Percentiles rank a stretch among this genome's conserved stretches.
Evolutionary conservation across 2,113 vertebrate species (phyloP).

Genomic region (Larimichthys polyactis): DNA sequence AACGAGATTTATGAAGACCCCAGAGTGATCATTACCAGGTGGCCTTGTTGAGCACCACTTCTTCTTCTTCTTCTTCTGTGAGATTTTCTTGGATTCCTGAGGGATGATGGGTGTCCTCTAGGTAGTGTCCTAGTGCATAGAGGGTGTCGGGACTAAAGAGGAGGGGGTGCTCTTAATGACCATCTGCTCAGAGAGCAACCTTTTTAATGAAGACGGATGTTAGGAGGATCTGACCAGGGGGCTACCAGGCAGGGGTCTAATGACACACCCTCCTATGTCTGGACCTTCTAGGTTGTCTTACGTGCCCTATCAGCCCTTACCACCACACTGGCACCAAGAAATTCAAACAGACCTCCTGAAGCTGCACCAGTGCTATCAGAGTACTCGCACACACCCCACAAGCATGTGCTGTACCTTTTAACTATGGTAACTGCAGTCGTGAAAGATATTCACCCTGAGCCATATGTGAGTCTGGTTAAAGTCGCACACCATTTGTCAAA

Average conservation of each 20-base stretch:
- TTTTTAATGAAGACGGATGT: conserved; percentile 87
- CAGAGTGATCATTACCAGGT: conserved; percentile 67
- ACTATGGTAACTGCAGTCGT: not conserved
- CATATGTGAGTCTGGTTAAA: not conserved
- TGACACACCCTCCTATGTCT: conserved; percentile 75
- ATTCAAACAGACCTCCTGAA: conserved; percentile 11
- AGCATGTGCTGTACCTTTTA: not conserved
- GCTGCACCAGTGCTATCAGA: not conserved
- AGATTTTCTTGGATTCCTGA: conserved; percentile 47
- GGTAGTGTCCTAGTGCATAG: conserved; percentile 74
- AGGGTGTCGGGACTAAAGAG: conserved; percentile 55
- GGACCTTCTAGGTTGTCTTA: conserved; percentile 51
- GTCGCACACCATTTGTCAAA: not conserved
- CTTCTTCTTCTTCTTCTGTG: conserved; percentile 40
- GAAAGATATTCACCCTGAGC: not conserved
- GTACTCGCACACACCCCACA: not conserved
- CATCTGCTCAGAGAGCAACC: conserved; percentile 83
- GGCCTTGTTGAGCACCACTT: conserved; percentile 32
- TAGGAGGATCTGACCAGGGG: conserved; percentile 76
- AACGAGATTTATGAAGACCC: conserved; percentile 65
- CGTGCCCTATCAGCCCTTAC: conserved; percentile 38
- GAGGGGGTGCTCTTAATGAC: conserved; percentile 79
- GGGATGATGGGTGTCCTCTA: conserved; percentile 76
- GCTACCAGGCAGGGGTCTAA: conserved; percentile 79
- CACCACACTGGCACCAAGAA: conserved; percentile 13